phyloP scores from a whole-genome alignment of 2,797 vertebrate species.

The Limosa lapponica region DNA sequence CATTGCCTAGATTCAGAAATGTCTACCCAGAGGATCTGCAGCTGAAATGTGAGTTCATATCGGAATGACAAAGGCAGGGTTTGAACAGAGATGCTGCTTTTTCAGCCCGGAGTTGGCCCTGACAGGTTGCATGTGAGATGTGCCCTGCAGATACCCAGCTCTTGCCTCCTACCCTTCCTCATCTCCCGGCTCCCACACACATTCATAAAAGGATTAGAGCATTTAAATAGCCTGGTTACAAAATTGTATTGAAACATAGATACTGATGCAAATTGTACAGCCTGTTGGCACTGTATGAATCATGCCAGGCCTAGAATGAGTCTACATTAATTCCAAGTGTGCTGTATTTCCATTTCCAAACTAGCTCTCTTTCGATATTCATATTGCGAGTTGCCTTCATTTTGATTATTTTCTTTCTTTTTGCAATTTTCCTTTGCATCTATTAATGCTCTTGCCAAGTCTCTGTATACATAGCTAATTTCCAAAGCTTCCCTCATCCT shows the following conservation, averaged over 20 bases:
- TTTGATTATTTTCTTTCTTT: conserved; percentile 5
- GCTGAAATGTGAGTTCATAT: neutral
- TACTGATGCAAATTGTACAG: conserved; percentile 36
- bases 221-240: conserved; percentile 27
- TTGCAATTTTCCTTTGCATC: conserved; percentile 12
- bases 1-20: neutral
- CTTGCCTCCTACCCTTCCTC: neutral
- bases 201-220: conserved; percentile 5
- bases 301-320: neutral
- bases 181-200: neutral
- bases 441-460: conserved; percentile 26
- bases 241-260: conserved; percentile 37
- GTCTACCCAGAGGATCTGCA: conserved; percentile 1
- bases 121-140: neutral
- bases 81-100: neutral
- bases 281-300: conserved; percentile 41
- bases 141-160: neutral
- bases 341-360: conserved; percentile 57
- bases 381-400: conserved; percentile 11
- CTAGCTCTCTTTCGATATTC: conserved; percentile 38
- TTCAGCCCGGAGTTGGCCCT: neutral
- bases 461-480: conserved; percentile 32
- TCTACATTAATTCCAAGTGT: conserved; percentile 39
- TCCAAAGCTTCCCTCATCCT: conserved; percentile 16
- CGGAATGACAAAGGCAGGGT: neutral